Percentiles rank a stretch among this genome's conserved stretches.
Evolutionary conservation across 2,113 vertebrate genomes (phyloP).

Genomic region (Eira barbara): DNA sequence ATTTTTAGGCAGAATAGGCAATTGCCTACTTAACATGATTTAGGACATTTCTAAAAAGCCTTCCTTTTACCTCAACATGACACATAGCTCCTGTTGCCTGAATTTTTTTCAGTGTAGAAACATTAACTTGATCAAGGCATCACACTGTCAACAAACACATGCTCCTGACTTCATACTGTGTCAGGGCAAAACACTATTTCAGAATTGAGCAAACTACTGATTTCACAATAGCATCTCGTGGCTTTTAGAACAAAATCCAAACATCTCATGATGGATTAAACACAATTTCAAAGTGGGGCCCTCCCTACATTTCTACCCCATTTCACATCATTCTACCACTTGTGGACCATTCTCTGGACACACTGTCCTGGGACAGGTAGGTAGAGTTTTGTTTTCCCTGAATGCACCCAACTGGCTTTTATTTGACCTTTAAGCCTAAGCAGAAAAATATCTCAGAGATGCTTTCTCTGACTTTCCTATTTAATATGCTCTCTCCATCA

Average conservation of each 20-base stretch:
- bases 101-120: background rate
- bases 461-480: background rate
- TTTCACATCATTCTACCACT: background rate
- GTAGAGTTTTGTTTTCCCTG: background rate
- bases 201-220: background rate
- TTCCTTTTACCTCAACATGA: background rate
- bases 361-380: background rate
- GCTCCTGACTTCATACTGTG: background rate
- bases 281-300: background rate
- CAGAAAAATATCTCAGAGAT: background rate
- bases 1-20: background rate
- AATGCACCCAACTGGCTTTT: background rate
- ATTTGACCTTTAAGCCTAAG: background rate
- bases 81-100: background rate
- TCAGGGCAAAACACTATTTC: background rate
- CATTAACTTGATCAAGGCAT: background rate
- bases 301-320: background rate
- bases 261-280: background rate
- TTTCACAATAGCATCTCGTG: background rate
- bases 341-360: background rate
- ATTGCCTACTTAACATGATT: background rate
- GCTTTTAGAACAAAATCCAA: background rate
- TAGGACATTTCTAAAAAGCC: background rate
- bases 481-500: accelerated
- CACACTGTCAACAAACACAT: background rate